Percentiles rank a stretch among this genome's conserved stretches.
These are phyloP conservation scores for Origma solitaria DNA, from an alignment of 2,113 vertebrate genomes.

Conservation along the genomic window DNA sequence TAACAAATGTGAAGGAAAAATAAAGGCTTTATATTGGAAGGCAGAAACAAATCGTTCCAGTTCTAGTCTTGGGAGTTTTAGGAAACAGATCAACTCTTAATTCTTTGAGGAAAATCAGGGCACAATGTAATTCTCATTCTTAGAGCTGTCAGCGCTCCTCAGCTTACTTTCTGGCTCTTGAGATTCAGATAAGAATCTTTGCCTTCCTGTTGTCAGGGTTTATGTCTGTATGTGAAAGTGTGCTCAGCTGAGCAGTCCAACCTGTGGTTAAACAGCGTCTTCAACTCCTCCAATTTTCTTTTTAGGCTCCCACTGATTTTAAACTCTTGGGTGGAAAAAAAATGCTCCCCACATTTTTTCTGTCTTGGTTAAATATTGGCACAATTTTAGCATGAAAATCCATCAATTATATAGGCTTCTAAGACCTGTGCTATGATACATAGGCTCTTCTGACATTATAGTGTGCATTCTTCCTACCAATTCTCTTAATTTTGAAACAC, in stretches of 20 bases:
- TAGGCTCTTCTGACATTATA: not conserved
- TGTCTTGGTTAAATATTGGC: not conserved
- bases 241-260: not conserved
- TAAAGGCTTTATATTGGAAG: not conserved
- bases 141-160: not conserved
- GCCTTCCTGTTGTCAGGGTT: not conserved
- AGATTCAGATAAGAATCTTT: not conserved
- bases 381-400: not conserved
- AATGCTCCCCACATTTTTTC: not conserved
- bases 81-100: not conserved
- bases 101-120: not conserved
- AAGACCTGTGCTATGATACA: not conserved
- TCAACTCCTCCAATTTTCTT: not conserved
- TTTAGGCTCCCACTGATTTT: not conserved
- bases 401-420: not conserved
- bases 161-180: not conserved
- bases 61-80: not conserved
- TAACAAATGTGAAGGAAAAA: slow-evolving; percentile 20
- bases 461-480: not conserved
- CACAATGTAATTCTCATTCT: not conserved
- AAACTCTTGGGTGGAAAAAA: not conserved
- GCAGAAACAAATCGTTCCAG: not conserved
- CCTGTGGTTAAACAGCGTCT: not conserved
- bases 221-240: not conserved
- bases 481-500: not conserved